Percentiles rank a stretch among this genome's conserved stretches.
Evolutionary conservation across 2,797 vertebrate genomes (phyloP).

Genomic region (Leuciscus waleckii): DNA sequence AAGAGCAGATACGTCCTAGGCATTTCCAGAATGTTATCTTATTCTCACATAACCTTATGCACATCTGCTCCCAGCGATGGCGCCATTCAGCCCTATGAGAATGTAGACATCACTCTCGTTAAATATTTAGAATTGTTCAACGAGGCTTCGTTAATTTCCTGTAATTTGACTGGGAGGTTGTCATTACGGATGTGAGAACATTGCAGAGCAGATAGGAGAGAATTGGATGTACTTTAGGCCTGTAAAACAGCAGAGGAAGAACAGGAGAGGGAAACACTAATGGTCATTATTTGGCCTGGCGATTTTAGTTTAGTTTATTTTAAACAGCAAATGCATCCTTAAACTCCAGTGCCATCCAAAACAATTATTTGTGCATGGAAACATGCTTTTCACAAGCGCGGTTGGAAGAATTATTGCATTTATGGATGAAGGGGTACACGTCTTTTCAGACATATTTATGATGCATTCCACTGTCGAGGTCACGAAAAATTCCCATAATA

Average conservation of each 20-base stretch:
- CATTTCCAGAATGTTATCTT: conserved; percentile 54
- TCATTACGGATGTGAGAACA: conserved; percentile 43
- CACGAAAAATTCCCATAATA: not conserved
- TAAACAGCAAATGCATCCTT: not conserved
- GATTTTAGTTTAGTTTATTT: not conserved
- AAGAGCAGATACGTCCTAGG: conserved; percentile 37
- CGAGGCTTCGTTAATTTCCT: conserved; percentile 34
- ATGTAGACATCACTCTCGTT: conserved; percentile 42
- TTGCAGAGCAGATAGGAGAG: conserved; percentile 27
- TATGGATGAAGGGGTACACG: not conserved
- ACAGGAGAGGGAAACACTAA: not conserved
- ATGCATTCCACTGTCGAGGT: not conserved
- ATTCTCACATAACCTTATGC: conserved; percentile 38
- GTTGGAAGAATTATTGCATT: not conserved
- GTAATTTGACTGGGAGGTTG: conserved; percentile 38
- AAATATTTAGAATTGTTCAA: conserved; percentile 50
- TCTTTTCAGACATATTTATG: conserved; percentile 4
- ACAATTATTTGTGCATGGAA: not conserved
- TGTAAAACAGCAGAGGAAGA: conserved; percentile 21
- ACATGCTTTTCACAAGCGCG: not conserved
- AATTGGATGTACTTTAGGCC: conserved; percentile 26
- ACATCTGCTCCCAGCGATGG: conserved; percentile 31
- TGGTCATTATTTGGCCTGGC: not conserved
- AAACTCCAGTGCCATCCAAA: not conserved
- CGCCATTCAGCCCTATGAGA: conserved; percentile 27